Conservation (phyloP, 2,113 vertebrate species). For the Nettapus auritus region DNA sequence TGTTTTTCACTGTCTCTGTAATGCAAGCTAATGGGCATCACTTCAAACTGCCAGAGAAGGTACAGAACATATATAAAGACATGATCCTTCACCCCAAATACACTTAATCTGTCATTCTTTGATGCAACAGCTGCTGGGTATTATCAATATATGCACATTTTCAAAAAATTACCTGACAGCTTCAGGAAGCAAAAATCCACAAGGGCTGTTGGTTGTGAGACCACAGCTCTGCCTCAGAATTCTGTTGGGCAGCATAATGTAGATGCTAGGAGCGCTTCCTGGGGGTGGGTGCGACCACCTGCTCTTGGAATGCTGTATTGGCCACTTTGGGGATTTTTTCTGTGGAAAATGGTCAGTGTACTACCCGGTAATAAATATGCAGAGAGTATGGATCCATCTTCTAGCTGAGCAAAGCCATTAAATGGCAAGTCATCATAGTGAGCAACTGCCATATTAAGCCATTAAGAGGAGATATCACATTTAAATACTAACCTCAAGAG, state of each 20-base stretch:
- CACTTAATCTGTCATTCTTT: not conserved
- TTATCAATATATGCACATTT: not conserved
- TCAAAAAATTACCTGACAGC: not conserved
- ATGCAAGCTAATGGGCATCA: not conserved
- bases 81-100: not conserved
- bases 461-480: not conserved
- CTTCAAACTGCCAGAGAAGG: not conserved
- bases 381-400: not conserved
- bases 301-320: not conserved
- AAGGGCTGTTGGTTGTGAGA: not conserved
- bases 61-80: not conserved
- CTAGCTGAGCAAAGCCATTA: not conserved
- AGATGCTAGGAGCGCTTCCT: not conserved
- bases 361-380: not conserved
- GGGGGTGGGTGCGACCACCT: not conserved
- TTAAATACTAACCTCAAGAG: not conserved
- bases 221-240: not conserved
- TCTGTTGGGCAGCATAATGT: not conserved
- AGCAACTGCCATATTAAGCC: not conserved
- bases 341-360: not conserved
- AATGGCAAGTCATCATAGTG: not conserved
- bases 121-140: not conserved
- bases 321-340: not conserved
- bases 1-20: not conserved
- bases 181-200: not conserved